Evolutionary conservation across 2,797 vertebrate species (phyloP), one percentile per base, ranked within the genome.

Genomic region (Otolemur crassicaudatus): DNA sequence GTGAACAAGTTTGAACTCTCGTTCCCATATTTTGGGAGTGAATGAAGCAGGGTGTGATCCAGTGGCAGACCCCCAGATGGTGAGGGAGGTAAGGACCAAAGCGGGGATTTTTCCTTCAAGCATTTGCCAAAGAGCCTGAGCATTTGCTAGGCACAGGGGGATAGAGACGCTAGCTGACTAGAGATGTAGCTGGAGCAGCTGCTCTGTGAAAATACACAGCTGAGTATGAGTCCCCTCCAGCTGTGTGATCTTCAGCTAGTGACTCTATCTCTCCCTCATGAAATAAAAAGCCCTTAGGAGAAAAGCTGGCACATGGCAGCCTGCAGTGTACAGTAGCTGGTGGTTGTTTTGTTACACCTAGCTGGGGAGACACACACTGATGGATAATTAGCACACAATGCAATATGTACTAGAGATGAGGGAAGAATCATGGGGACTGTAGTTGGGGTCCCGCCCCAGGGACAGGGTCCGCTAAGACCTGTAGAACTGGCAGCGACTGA

Each of bases 361-460:
- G 27, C 1, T 25, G 72, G 43, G 29, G n/a, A 79, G 65, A 86
- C 10, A 9, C 19, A n/a, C 10, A 9, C 31, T 23, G n/a, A 63
- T 7, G 0, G 1, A 29, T 14, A 31, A 58, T 23, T 10, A 31
- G 19, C 53, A 27, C 34, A 11, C 17, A 22, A 19, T 83, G 37
- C 1, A 12, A 16, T 29, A 1, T 46, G 27, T 49, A 5, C 0
- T 25, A 23, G 1, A 31, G 61, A 25, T 1, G 25, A 43, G 22
- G 31, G 56, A 69, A 70, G 53, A 75, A 31, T 37, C n/a, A 8
- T 72, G n/a, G 34, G 11, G 46, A 43, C 22, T 10, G 10, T 34
- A 14, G 49, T 53, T 13, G 14, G 49, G 49, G 49, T 53, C 14
- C 49, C 13, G 14, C 49, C 13, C 49, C 49, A 53, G 49, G 49